Evolutionary conservation across 2,113 vertebrate species (phyloP), one percentile per base, ranked within the genome.

Genomic region (Progne subis): DNA sequence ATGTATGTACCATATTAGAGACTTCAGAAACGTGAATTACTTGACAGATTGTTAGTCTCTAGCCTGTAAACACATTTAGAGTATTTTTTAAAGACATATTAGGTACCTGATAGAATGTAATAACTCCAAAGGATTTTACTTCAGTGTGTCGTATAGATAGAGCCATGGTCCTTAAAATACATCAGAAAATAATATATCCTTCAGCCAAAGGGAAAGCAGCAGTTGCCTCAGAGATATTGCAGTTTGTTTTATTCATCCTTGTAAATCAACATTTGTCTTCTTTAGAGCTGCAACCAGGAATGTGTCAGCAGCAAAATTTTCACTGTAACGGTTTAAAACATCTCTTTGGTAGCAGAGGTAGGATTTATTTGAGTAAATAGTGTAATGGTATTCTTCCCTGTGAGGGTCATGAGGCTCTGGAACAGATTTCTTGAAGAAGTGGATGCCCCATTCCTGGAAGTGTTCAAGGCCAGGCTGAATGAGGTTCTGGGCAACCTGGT

Each of bases 21-120:
- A 82, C 41, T 83, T 92, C 52, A 86, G 84, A 90, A 95, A 82
- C 67, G 61, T n/a, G 61, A 88, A 83, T 93, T 93, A 39, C 50
- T 67, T 90, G 67, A 87, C 65, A 90, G 59, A 91, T 84, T 91
- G 43, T 95, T 94, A 63, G 47, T 95, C 56, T 93, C n/a, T 88
- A 77, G 25, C 63, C 37, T 67, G 39, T 94, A 92, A 95, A 92
- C 81, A 93, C 10, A 85, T 87, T 85, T 44, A 92, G 79, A 90
- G 43, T 74, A 75, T 82, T 95, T 93, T 95, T 91, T 4, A 88
- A 96, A 96, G 78, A 71, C 50, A 5, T 83, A 81, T 88, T 90
- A 96, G 32, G 49, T 93, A 86, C 79, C 47, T 64, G 79, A 56
- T 68, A 88, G 46, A 86, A 70, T 55, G 46, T 39, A 90, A 63